Conservation (phyloP, 2,797 vertebrate species). For the Gymnothorax reevesii region DNA sequence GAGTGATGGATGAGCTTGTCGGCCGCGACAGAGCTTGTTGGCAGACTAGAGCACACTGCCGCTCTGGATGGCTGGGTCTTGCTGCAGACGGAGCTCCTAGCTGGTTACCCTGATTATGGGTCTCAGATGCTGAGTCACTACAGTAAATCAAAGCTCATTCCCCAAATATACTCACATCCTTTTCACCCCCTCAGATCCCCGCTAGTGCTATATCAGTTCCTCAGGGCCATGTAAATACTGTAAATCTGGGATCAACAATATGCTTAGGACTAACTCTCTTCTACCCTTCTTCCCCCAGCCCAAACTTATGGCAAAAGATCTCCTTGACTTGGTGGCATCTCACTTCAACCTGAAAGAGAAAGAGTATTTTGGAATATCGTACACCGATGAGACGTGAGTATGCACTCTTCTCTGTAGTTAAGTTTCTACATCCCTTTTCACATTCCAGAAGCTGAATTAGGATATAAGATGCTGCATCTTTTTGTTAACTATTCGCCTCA, state of each 20-base stretch:
- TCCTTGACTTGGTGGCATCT: constrained; percentile 94
- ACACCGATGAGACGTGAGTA: constrained; percentile 91
- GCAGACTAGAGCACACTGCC: not conserved
- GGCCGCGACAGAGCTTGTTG: not conserved
- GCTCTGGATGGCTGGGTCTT: not conserved
- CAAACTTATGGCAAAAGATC: constrained; percentile 94
- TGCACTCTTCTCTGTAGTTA: not conserved
- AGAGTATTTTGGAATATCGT: constrained; percentile 96
- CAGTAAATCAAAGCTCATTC: constrained; percentile 59
- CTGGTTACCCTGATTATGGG: too few relatives aligned
- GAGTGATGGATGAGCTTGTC: not conserved
- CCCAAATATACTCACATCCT: not conserved
- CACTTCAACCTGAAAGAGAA: constrained; percentile 99
- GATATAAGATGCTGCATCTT: not conserved
- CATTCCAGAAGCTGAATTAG: not conserved
- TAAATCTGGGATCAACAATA: not conserved
- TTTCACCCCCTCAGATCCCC: not conserved
- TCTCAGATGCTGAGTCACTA: constrained; percentile 65
- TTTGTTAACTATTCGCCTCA: not conserved
- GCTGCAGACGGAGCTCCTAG: not conserved
- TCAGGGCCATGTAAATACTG: not conserved
- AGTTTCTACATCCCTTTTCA: not conserved
- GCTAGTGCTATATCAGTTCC: not conserved
- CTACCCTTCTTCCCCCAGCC: constrained; percentile 73
- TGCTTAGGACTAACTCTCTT: not conserved